Evolutionary conservation across 92 coral and sea anemone species (phyloP), one percentile per base, ranked within the genome.

Genomic region (Micromussa lordhowensis): DNA sequence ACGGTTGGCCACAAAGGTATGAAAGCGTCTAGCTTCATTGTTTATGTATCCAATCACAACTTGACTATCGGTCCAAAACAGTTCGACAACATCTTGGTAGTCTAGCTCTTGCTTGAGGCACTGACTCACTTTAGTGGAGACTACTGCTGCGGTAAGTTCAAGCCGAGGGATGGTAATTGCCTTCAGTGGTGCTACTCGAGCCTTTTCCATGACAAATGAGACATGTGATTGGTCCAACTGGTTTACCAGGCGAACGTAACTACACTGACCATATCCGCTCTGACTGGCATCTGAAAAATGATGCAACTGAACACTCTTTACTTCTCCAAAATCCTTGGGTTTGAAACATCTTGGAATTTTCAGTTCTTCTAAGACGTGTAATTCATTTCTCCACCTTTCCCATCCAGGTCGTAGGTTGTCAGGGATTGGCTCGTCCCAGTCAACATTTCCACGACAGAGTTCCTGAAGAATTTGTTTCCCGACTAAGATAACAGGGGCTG

Each of bases 1-100:
- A 77, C 92, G 89, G 58, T 92, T 92, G 12, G 92, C 92, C 64
- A 92, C 92, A 53, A 70, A 88, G 77, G 86, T 86, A 28, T 92
- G 94, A 79, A 92, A n/a, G n/a, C n/a, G n/a, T n/a, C n/a, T n/a
- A n/a, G n/a, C n/a, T n/a, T n/a, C n/a, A n/a, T n/a, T n/a, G n/a
- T n/a, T n/a, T n/a, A n/a, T n/a, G n/a, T n/a, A n/a, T n/a, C n/a
- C n/a, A n/a, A n/a, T n/a, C n/a, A n/a, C n/a, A n/a, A n/a, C n/a
- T n/a, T n/a, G n/a, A n/a, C n/a, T n/a, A n/a, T n/a, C n/a, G n/a
- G n/a, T n/a, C n/a, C n/a, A n/a, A n/a, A n/a, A n/a, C n/a, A n/a
- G n/a, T n/a, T n/a, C n/a, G n/a, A n/a, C n/a, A n/a, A n/a, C n/a
- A n/a, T n/a, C n/a, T n/a, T n/a, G n/a, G n/a, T n/a, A n/a, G n/a